Evolutionary conservation across 2,113 vertebrate species (phyloP).

Genomic region (Solea senegalensis): DNA sequence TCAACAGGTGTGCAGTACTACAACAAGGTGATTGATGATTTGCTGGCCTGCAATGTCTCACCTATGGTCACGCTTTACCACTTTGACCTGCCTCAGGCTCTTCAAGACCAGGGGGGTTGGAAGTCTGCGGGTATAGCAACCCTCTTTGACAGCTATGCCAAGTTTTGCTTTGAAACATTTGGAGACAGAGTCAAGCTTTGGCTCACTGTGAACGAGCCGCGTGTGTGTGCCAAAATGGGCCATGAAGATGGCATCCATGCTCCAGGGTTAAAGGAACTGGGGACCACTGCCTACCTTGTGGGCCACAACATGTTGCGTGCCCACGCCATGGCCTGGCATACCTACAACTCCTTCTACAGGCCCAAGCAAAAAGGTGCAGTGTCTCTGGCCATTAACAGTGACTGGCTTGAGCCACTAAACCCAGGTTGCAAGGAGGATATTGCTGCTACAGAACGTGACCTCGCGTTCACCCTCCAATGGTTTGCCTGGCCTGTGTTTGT

Average conservation of each 20-base stretch:
- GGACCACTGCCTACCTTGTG: constrained; percentile 77
- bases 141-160: constrained; percentile 80
- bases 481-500: constrained; percentile 86
- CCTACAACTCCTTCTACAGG: constrained; percentile 78
- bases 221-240: constrained; percentile 68
- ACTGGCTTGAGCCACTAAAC: constrained; percentile 79
- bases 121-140: constrained; percentile 67
- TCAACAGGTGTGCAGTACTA: constrained; percentile 83
- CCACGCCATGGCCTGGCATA: constrained; percentile 84
- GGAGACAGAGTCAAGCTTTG: constrained; percentile 85
- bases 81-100: constrained; percentile 84
- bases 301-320: constrained; percentile 84
- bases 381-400: constrained; percentile 80
- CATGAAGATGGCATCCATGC: constrained; percentile 75
- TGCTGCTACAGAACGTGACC: constrained; percentile 69
- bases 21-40: constrained; percentile 84
- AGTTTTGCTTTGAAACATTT: constrained; percentile 85
- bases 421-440: constrained; percentile 65
- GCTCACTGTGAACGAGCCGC: constrained; percentile 86
- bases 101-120: constrained; percentile 84
- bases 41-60: constrained; percentile 73
- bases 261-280: constrained; percentile 75
- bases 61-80: constrained; percentile 84
- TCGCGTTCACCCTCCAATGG: constrained; percentile 80
- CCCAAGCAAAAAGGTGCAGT: constrained; percentile 73